A percentile compares a stretch with the other conserved stretches of the same genome.
These are phyloP conservation scores for Drosophila infuscata DNA, from an alignment of 2,888 invertebrate species.

Conservation along the genomic window DNA sequence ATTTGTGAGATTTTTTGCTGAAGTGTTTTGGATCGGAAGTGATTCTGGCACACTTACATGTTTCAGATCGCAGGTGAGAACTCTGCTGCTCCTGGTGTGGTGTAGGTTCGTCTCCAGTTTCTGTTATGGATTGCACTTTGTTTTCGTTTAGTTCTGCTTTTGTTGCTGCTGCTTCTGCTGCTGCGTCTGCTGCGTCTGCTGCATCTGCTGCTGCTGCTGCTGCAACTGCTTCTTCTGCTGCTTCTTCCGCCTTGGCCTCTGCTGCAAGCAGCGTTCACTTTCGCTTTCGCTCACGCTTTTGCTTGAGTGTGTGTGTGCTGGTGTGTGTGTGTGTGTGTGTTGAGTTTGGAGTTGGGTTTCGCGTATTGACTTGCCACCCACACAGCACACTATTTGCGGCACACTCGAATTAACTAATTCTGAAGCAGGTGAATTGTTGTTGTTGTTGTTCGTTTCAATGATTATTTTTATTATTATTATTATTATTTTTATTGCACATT, in stretches of 20 bases:
- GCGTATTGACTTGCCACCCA: neutral
- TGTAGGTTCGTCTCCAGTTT: neutral
- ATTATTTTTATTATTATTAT: neutral
- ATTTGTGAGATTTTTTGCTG: neutral
- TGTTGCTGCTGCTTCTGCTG: neutral
- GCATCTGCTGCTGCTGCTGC: neutral
- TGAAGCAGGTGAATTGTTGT: conserved; percentile 12
- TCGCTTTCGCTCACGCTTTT: conserved; percentile 25
- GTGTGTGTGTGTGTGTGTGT: neutral
- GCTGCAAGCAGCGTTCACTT: conserved; percentile 22
- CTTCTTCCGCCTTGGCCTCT: conserved; percentile 2
- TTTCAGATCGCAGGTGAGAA: neutral
- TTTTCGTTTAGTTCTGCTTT: neutral
- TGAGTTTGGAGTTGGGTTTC: neutral
- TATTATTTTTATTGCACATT: conserved; percentile 41
- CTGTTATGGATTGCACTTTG: conserved; percentile 22
- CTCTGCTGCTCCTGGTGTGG: neutral
- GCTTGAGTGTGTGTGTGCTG: neutral
- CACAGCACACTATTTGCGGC: neutral
- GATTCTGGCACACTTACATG: conserved; percentile 2
- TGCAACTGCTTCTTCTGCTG: neutral
- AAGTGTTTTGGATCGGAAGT: neutral
- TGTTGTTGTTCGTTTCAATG: conserved; percentile 2
- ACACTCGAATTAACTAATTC: conserved; percentile 26
- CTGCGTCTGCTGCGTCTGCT: neutral